phyloP scores from a whole-genome alignment of 2,797 vertebrate genomes.

The Scyliorhinus canicula region DNA sequence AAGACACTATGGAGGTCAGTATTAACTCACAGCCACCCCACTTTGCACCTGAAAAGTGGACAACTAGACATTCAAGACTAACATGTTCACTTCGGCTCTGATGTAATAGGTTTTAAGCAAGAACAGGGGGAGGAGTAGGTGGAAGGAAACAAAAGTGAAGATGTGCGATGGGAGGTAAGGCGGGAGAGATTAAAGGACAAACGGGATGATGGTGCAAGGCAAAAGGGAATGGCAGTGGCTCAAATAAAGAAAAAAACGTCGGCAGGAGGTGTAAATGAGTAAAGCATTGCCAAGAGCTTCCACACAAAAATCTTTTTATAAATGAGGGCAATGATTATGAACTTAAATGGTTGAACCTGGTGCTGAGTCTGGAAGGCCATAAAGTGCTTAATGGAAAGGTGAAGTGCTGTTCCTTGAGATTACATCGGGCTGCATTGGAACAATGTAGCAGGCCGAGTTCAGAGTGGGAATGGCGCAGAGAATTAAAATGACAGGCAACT shows the following conservation, averaged over 20 bases:
- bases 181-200: neutral
- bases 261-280: neutral
- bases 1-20: neutral
- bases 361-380: neutral
- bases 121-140: too few relatives aligned
- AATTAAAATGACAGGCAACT: neutral
- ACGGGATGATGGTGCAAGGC: neutral
- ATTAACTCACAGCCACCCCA: neutral
- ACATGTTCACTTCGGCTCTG: neutral
- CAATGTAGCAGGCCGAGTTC: neutral
- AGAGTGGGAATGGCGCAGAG: neutral
- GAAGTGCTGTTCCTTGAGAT: neutral
- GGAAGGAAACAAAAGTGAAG: neutral
- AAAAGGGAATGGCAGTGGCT: neutral
- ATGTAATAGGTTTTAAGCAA: neutral
- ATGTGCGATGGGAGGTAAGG: neutral
- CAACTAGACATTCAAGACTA: neutral
- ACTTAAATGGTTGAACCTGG: neutral
- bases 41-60: neutral
- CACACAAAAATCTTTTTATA: neutral
- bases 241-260: neutral
- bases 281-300: neutral
- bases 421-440: neutral
- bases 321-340: neutral
- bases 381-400: neutral